phyloP scores from a whole-genome alignment of 2,113 vertebrate genomes.

The Echinops telfairi region DNA sequence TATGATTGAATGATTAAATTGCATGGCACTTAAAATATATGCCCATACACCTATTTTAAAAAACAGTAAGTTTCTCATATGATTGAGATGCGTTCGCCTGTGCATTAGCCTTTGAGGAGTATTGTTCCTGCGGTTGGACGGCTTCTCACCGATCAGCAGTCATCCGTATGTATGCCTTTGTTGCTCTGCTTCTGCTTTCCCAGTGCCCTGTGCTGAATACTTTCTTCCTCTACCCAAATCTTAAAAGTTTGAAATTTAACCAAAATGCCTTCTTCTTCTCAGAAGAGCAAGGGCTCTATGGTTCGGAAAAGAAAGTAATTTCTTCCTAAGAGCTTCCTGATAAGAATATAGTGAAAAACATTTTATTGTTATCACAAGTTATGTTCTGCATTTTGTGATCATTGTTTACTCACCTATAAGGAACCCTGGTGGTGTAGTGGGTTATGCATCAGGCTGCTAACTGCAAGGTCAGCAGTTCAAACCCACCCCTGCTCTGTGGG shows the following conservation, averaged over 20 bases:
- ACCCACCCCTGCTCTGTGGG: too few species aligned
- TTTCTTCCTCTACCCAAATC: not conserved
- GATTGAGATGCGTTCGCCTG: not conserved
- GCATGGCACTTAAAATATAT: too few species aligned
- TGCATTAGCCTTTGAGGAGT: constrained; percentile 6
- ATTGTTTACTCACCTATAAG: not conserved
- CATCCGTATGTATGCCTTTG: not conserved
- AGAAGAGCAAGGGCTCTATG: not conserved
- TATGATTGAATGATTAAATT: too few species aligned
- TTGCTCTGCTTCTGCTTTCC: constrained; percentile 31
- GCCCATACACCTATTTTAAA: too few species aligned
- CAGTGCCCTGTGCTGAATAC: not conserved
- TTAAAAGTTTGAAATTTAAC: constrained; percentile 41
- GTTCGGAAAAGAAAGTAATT: constrained; percentile 19
- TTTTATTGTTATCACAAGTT: not conserved
- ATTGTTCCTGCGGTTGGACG: not conserved
- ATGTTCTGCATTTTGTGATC: not conserved
- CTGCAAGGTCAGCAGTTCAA: too few species aligned
- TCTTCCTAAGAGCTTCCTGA: not conserved
- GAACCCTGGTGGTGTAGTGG: too few species aligned
- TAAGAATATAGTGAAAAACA: not conserved
- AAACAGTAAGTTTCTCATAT: constrained; percentile 5
- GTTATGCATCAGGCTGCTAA: too few species aligned
- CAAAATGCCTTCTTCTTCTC: not conserved
- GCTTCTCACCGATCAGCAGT: constrained; percentile 2